phyloP scores from a whole-genome alignment of 37 sponge, comb jelly and placozoan genomes.

The Chondrosia reniformis region DNA sequence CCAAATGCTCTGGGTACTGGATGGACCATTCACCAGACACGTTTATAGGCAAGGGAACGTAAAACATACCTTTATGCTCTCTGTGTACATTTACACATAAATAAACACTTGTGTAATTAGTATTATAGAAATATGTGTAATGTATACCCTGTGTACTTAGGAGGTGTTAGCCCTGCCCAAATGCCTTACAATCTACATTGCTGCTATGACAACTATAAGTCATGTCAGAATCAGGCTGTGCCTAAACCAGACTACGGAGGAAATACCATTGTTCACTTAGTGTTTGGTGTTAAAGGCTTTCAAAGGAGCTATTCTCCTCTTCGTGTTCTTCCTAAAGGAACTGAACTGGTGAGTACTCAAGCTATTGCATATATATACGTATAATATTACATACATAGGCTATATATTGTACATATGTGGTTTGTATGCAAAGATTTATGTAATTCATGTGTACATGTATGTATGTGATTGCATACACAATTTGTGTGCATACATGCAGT shows the following conservation, averaged over 20 bases:
- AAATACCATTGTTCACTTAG: conserved; percentile 53
- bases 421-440: background rate
- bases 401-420: background rate
- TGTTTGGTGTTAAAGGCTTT: conserved; percentile 57
- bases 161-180: too few species aligned
- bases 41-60: too few species aligned
- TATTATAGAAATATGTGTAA: too few species aligned
- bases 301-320: conserved; percentile 28
- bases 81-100: too few species aligned
- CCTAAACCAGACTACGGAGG: conserved; percentile 11
- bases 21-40: too few species aligned
- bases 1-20: conserved; percentile 27
- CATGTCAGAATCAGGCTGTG: too few species aligned
- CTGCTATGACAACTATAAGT: too few species aligned
- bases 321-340: conserved; percentile 36
- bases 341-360: conserved; percentile 26
- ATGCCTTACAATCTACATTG: too few species aligned
- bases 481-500: too few species aligned
- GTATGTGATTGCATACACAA: background rate
- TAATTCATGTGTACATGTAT: background rate
- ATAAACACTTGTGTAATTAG: too few species aligned
- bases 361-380: background rate
- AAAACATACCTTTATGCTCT: too few species aligned
- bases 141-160: too few species aligned
- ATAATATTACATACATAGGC: background rate